Evolutionary conservation across 2,888 invertebrate genomes (phyloP).

Genomic region (Lithophane semibrunnea): DNA sequence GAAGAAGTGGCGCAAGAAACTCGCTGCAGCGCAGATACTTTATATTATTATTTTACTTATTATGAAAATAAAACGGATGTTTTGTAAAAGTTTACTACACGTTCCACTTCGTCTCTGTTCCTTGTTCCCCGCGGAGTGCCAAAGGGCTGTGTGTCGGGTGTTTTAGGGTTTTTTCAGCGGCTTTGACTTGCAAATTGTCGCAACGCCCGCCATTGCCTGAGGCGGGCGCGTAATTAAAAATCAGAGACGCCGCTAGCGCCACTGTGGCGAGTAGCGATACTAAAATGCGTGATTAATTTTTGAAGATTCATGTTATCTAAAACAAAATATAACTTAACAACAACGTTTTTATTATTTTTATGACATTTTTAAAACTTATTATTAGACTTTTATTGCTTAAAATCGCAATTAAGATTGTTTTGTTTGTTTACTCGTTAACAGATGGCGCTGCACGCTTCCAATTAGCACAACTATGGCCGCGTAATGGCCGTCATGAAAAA

Average conservation of each 20-base stretch:
- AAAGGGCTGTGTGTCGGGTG: constrained; percentile 88
- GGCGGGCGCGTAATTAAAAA: constrained; percentile 84
- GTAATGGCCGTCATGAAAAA: background rate
- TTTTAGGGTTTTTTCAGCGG: constrained; percentile 89
- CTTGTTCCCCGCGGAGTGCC: constrained; percentile 76
- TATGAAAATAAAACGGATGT: background rate
- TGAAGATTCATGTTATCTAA: background rate
- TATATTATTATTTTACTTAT: too few relatives aligned
- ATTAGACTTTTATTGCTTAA: too few relatives aligned
- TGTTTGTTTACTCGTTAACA: constrained; percentile 16
- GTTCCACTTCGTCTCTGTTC: constrained; percentile 33
- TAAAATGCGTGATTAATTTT: background rate
- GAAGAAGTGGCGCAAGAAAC: too few relatives aligned
- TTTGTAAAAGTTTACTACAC: background rate
- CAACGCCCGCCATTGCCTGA: constrained; percentile 73
- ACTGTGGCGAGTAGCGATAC: constrained; percentile 73
- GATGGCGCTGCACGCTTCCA: constrained; percentile 41
- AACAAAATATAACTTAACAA: rapidly evolving
- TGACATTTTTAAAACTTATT: background rate
- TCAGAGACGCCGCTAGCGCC: constrained; percentile 75
- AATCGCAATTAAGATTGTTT: background rate
- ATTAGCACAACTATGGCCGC: background rate
- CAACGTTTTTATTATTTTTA: too few relatives aligned
- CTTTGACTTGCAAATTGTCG: constrained; percentile 89
- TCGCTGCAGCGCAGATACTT: too few relatives aligned